Evolutionary conservation across 2,888 invertebrate species (phyloP).

Genomic region (Thysanoteuthis rhombus): DNA sequence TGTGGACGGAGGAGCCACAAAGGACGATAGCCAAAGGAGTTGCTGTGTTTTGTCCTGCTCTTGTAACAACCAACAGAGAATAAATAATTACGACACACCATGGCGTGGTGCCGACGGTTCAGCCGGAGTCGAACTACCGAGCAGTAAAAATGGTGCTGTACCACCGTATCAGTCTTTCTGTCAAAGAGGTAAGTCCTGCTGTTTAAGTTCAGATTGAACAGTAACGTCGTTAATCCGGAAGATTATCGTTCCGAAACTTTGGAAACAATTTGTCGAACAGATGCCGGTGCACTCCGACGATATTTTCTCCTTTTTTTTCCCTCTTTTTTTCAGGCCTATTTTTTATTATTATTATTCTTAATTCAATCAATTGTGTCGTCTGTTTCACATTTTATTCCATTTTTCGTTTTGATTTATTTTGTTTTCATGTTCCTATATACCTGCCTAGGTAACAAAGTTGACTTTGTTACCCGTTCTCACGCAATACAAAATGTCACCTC

Average conservation of each 20-base stretch:
- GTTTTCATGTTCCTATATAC: background rate
- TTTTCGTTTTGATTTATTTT: too few species aligned
- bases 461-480: background rate
- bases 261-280: too few species aligned
- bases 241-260: background rate
- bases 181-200: constrained; percentile 26
- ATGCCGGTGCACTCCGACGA: too few species aligned
- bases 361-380: too few species aligned
- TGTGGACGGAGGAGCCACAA: constrained; percentile 14
- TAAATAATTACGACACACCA: constrained; percentile 25
- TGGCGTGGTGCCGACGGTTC: constrained; percentile 26
- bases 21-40: constrained; percentile 29
- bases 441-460: too few species aligned
- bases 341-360: background rate
- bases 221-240: background rate
- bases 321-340: too few species aligned
- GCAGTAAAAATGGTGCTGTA: constrained; percentile 20
- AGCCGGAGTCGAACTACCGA: constrained; percentile 18
- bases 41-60: constrained; percentile 31
- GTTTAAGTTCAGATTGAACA: background rate
- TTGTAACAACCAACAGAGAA: constrained; percentile 32
- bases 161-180: constrained; percentile 29
- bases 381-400: too few species aligned
- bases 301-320: too few species aligned
- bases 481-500: too few species aligned